Percentiles rank a stretch among this genome's conserved stretches.
These are phyloP conservation scores for Amphibalanus amphitrite DNA, from an alignment of 1,140 invertebrate species.

Conservation along the genomic window DNA sequence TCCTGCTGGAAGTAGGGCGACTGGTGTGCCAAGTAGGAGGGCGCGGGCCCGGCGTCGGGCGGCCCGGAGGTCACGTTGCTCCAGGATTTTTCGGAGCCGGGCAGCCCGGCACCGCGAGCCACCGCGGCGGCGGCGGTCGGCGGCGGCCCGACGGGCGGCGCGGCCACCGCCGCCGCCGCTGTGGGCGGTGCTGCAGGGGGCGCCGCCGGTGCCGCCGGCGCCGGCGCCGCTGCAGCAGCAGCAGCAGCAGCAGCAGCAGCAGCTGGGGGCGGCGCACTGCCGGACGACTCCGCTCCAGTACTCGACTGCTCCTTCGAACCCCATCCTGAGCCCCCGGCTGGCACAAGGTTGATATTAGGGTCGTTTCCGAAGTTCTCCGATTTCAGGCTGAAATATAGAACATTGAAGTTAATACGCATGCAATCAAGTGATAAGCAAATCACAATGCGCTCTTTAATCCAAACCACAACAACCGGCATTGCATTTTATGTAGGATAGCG, in stretches of 20 bases:
- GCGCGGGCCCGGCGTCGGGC: not conserved
- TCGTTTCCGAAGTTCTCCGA: slow-evolving; percentile 68
- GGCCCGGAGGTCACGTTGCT: not conserved
- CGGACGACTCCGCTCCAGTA: not conserved
- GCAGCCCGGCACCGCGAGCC: not conserved
- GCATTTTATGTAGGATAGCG: no score
- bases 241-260: not conserved
- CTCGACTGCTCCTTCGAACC: slow-evolving; percentile 22
- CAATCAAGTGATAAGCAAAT: no score
- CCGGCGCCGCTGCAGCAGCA: not conserved
- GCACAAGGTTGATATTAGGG: slow-evolving; percentile 50
- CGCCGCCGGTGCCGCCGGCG: not conserved
- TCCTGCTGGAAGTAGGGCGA: slow-evolving; percentile 2
- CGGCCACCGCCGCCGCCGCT: no score
- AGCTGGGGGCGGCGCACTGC: not conserved
- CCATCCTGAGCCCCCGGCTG: slow-evolving; percentile 54
- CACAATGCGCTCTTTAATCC: no score
- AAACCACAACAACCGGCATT: no score
- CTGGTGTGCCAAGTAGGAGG: slow-evolving; percentile 1
- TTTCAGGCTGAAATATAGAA: slow-evolving; percentile 66
- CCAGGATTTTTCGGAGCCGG: not conserved
- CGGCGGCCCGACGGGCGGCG: no score
- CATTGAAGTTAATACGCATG: no score
- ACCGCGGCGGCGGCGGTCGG: no score
- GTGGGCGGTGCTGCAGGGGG: not conserved